Evolutionary conservation across 2,113 vertebrate genomes (phyloP), one percentile per base, ranked within the genome.

Genomic region (Sphaerodactylus townsendi): DNA sequence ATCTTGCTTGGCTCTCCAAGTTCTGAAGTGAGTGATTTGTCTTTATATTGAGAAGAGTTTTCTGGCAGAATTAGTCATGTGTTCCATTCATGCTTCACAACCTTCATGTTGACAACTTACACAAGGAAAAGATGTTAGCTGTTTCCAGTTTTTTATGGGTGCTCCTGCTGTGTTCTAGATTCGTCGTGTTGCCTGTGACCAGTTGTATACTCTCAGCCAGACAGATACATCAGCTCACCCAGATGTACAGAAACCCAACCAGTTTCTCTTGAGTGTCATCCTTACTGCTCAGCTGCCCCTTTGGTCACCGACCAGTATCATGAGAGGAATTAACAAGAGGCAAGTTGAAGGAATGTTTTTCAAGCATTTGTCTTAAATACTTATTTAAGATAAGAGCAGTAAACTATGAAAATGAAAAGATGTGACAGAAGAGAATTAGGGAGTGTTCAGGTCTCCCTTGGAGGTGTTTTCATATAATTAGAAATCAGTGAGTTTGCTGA

Each of bases 301-400:
- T 33, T 99, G 99, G 99, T 99, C 98, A 86, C 98, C 99, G 9
- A 99, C 99, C 35, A 99, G 98, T 81, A 97, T 99, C 77, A 99
- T 99, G 98, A 98, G 99, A 92, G 99, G 99, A 62, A 95, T 99
- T 93, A 99, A 99, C 94, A 98, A 99, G 95, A 98, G 99, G 99
- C 98, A 90, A 87, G 85, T 56, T 71, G 71, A 5, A 2, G 7
- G 0, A 2, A 0, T 65, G 48, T 33, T 85, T 44, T 0, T 11
- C 35, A 87, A 65, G 33, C 15, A 41, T 65, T 85, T 79, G n/a
- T 65, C 25, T 79, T 39, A 79, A 79, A 72, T 46, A 33, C 46
- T 41, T 85, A 76, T 50, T 76, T 76, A 25, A 73, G 14, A 37
- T 30, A 15, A 82, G 56, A 59, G 35, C 39, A 72, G 53, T 11